Base-by-base conservation (phyloP, 2,797 vertebrate species). In the Cossypha caffra region DNA sequence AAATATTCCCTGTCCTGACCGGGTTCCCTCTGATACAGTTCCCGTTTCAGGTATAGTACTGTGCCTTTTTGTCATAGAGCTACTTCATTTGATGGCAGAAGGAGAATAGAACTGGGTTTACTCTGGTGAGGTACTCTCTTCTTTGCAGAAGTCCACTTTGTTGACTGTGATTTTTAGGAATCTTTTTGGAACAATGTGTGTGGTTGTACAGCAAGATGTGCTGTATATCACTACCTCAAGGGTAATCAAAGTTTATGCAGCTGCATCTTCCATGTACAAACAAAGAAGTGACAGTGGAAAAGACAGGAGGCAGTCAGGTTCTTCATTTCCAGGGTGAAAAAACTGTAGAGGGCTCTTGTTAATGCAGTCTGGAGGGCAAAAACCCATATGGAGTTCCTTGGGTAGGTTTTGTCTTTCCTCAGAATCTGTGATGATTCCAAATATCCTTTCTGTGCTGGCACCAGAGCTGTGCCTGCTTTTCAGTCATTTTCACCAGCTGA, bases 31-130 rank as follows among this genome's bases (percentile, higher is more conserved):
- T 5, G 10, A 94, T 25, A 20, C 37, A 0, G 11, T 98, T 90
- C 98, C 98, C 0, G 88, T 88, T 25, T 98, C 98, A 97, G 98
- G 98, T 98, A 97, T 2, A 5, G 7, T 29, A 28, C 48, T 77
- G 3, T 42, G 23, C 16, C 47, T 35, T 73, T 74, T 35, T 66
- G 11, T 45, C 48, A 15, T 5, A 59, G 54, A 69, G 24, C 26
- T 47, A 5, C 37, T 82, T 74, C 21, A 40, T 62, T 79, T 74
- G 35, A 24, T 71, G 11, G 12, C 10, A 51, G 42, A 90, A 73
- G 15, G 6, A 33, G 35, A 84, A 69, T 1, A 38, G 29, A 74
- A 16, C 15, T 51, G 8, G 4, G 6, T 83, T 80, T 51, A 12
- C 9, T 79, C 42, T 54, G 42, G 19, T 62, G 38, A 64, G 6